These are phyloP conservation scores for Chesias legatella DNA, from an alignment of 2,888 invertebrate genomes.

Conservation along the genomic window DNA sequence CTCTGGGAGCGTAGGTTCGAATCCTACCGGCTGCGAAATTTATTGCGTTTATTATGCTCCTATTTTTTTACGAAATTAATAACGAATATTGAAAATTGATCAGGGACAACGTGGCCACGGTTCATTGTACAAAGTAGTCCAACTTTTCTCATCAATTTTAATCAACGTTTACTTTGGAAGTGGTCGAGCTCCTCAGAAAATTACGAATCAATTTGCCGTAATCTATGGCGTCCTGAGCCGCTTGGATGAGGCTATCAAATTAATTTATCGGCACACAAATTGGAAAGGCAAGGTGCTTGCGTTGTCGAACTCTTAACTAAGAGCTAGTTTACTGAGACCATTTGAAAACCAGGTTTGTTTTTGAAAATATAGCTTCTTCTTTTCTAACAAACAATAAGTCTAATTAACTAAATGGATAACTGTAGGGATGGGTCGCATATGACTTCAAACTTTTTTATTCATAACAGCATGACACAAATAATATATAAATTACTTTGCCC, in stretches of 20 bases:
- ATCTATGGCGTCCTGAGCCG: constrained; percentile 28
- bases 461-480: too few species aligned
- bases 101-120: constrained; percentile 23
- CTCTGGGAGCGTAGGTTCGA: constrained; percentile 95
- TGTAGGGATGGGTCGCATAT: too few species aligned
- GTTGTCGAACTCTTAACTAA: constrained; percentile 6
- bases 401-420: too few species aligned
- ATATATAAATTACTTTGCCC: too few species aligned
- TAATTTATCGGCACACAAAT: constrained; percentile 27
- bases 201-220: constrained; percentile 31
- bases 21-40: constrained; percentile 89
- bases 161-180: constrained; percentile 37
- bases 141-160: constrained; percentile 48
- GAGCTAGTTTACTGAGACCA: too few species aligned
- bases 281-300: constrained; percentile 18
- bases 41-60: constrained; percentile 26
- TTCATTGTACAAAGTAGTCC: constrained; percentile 25
- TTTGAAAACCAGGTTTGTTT: too few species aligned
- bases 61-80: constrained; percentile 7
- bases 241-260: constrained; percentile 26
- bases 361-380: too few species aligned
- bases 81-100: constrained; percentile 16
- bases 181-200: constrained; percentile 25
- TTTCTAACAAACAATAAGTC: too few species aligned
- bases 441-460: too few species aligned